Base-by-base conservation (phyloP, 2,797 vertebrate genomes). In the Tarsius wallacei region DNA sequence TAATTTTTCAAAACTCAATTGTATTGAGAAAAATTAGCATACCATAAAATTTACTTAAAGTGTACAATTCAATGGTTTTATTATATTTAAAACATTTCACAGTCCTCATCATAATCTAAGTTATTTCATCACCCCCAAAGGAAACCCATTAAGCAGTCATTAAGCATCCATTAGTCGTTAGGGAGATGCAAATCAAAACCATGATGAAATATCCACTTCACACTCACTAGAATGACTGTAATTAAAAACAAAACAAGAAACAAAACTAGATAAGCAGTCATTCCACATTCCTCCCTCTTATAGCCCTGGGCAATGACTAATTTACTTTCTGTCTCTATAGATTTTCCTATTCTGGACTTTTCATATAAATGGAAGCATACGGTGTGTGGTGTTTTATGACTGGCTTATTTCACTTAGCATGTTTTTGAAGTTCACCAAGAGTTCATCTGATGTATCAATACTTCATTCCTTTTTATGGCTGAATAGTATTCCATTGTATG, bases 1-100 rank as follows among this genome's bases (percentile, higher is more conserved):
- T 84, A 53, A 81, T 68, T 78, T 93, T 87, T 80, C 13, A 84
- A 57, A 96, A 85, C 8, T 73, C 61, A 88, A 28, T 36, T 68
- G 0, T 63, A 84, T 55, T 77, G 49, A 70, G 55, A 64, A 84
- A 87, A 87, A 77, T 76, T 73, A 66, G 36, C 17, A 61, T 63
- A 24, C 26, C 28, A 28, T 55, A 73, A 87, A 74, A 73, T 59
- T 36, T 71, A 11, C 10, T 71, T 70, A 86, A 76, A 76, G 28
- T 49, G 22, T 66, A 77, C 33, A 36, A 61, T 51, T 80, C 26
- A 66, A 4, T 95, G 68, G 16, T 64, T 96, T 81, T 91, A 83
- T 68, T 64, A 26, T 53, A n/a, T 49, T 89, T 85, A 80, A 36
- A 76, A 15, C 86, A 64, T 74, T 88, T 47, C 3, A 1, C 22